Conservation (phyloP, 2,888 invertebrate species). For the Chymomyza fuscimana region DNA sequence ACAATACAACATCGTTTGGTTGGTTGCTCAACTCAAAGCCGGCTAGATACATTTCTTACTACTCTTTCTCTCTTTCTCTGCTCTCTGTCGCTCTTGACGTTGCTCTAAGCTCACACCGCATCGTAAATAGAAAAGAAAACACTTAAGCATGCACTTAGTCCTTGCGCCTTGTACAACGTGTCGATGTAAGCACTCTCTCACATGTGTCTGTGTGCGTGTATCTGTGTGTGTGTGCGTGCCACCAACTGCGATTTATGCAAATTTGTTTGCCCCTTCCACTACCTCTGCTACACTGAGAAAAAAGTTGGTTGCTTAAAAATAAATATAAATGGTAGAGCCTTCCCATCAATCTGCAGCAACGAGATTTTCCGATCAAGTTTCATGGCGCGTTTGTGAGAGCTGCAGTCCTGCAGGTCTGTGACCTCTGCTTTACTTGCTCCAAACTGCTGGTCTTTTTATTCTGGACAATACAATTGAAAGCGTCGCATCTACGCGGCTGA, state of each 20-base stretch:
- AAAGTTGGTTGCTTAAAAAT: too few species aligned
- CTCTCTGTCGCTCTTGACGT: not conserved
- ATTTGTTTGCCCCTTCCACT: conserved; percentile 51
- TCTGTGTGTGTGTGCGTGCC: conserved; percentile 28
- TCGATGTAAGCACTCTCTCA: conserved; percentile 55
- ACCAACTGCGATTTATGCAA: conserved; percentile 69
- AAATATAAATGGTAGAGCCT: too few species aligned
- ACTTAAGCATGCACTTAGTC: conserved; percentile 73
- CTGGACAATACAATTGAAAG: too few species aligned
- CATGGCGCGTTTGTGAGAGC: too few species aligned
- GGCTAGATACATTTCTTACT: too few species aligned
- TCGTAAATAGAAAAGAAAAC: conserved; percentile 52
- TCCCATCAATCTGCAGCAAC: too few species aligned
- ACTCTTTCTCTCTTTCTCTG: not conserved
- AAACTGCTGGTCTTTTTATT: too few species aligned
- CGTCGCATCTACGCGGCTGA: too few species aligned
- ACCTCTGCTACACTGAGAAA: conserved; percentile 29
- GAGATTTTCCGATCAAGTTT: too few species aligned
- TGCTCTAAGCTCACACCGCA: not conserved
- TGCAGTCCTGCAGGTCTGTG: too few species aligned
- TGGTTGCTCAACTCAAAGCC: not conserved
- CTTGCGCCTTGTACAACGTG: conserved; percentile 59
- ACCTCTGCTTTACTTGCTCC: too few species aligned
- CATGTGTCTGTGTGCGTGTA: conserved; percentile 23
- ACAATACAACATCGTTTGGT: not conserved